These are phyloP conservation scores for Lissocephala sabroskyi DNA, from an alignment of 2,888 invertebrate genomes.

Conservation along the genomic window DNA sequence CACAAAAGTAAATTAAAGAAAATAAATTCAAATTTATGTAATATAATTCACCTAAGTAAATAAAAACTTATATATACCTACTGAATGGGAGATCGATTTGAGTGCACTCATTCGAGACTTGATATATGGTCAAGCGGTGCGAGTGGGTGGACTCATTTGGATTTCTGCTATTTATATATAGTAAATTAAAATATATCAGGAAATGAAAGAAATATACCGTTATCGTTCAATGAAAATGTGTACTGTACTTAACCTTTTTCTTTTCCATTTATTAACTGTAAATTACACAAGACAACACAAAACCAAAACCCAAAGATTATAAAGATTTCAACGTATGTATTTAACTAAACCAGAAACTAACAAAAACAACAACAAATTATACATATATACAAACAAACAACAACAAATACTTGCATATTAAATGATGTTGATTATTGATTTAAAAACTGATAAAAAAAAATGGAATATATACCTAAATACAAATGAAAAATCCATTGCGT, in stretches of 20 bases:
- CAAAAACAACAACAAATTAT: slow-evolving; percentile 38
- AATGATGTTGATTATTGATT: slow-evolving; percentile 66
- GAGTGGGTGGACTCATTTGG: too few species aligned
- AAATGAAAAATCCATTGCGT: slow-evolving; percentile 33
- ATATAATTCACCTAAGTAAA: slow-evolving; percentile 59
- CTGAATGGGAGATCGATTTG: too few species aligned
- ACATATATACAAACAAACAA: slow-evolving; percentile 37
- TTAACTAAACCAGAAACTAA: slow-evolving; percentile 26
- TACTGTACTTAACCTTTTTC: too few species aligned
- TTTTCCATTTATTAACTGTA: slow-evolving; percentile 52
- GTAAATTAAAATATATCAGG: slow-evolving; percentile 19
- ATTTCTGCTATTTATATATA: too few species aligned
- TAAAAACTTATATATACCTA: slow-evolving; percentile 11
- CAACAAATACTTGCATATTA: slow-evolving; percentile 55
- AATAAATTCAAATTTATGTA: slow-evolving; percentile 52
- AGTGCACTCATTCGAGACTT: too few species aligned
- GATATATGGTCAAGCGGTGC: too few species aligned
- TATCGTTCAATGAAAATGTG: slow-evolving; percentile 44
- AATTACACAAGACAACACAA: slow-evolving; percentile 38
- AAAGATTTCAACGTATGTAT: slow-evolving; percentile 2
- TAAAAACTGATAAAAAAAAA: slow-evolving; percentile 29
- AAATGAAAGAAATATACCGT: slow-evolving; percentile 33
- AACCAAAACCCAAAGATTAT: slow-evolving; percentile 16
- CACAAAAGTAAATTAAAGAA: slow-evolving; percentile 34
- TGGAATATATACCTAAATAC: slow-evolving; percentile 39